Percentiles rank a stretch among this genome's conserved stretches.
Conservation (phyloP, 2,888 invertebrate genomes). For the Hetaerina titia region DNA sequence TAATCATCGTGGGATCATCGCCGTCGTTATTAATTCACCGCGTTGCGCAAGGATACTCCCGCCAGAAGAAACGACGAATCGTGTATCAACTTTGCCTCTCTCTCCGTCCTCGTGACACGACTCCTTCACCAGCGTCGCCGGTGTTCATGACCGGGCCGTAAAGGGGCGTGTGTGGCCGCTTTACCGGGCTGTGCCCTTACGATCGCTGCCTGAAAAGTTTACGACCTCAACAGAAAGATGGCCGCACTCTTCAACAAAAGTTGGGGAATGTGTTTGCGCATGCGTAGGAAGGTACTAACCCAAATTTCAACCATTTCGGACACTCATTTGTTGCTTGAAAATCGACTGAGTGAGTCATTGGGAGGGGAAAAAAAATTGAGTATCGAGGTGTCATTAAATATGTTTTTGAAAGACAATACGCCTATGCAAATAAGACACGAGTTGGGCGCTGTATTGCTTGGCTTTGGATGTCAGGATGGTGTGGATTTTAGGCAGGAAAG, state of each 20-base stretch:
- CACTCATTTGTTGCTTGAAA: too few species aligned
- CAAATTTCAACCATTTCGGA: too few species aligned
- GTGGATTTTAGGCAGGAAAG: background rate
- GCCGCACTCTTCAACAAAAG: too few species aligned
- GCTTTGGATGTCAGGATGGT: background rate
- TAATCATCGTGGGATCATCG: background rate
- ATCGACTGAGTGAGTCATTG: too few species aligned
- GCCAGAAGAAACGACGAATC: background rate
- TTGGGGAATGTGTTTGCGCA: too few species aligned
- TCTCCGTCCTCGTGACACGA: background rate
- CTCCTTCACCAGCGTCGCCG: background rate
- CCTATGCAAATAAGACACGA: too few species aligned
- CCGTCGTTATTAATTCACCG: background rate
- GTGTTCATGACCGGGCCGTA: background rate
- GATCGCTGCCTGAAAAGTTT: too few species aligned
- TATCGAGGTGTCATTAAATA: too few species aligned
- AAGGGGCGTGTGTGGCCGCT: background rate
- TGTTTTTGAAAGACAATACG: too few species aligned
- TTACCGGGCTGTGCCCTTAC: background rate
- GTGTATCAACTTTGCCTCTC: background rate
- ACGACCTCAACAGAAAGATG: too few species aligned
- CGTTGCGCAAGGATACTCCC: constrained; percentile 5
- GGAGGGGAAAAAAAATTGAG: too few species aligned
- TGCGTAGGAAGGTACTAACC: too few species aligned
- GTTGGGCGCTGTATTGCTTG: background rate